Evolutionary conservation across 2,888 invertebrate species (phyloP).

Genomic region (Drosophila mimetica): DNA sequence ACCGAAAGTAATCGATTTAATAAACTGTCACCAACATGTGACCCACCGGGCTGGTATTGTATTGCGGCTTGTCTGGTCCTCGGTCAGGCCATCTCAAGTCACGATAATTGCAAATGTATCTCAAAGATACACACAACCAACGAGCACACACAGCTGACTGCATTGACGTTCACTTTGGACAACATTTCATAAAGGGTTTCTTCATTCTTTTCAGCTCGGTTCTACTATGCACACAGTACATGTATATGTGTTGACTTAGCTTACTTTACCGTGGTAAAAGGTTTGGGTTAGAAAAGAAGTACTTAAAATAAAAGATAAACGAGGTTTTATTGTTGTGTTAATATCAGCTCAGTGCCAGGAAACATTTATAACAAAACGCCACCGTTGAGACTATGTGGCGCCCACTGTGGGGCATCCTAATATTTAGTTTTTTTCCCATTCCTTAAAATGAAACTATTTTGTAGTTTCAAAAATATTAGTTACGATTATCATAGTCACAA

Average conservation of each 20-base stretch:
- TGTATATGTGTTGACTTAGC: not conserved
- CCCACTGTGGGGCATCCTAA: too few relatives aligned
- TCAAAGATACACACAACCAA: conserved; percentile 64
- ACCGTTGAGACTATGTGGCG: too few relatives aligned
- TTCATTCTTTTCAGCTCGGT: conserved; percentile 22
- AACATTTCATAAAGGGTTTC: conserved; percentile 75
- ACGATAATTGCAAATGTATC: conserved; percentile 83
- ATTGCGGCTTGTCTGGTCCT: conserved; percentile 25
- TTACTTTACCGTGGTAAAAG: conserved; percentile 9
- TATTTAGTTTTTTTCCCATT: too few relatives aligned
- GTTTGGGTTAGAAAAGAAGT: too few relatives aligned
- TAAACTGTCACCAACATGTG: conserved; percentile 83
- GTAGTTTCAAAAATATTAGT: too few relatives aligned
- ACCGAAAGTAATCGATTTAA: conserved; percentile 83
- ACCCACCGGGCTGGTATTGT: conserved; percentile 45
- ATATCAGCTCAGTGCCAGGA: too few relatives aligned
- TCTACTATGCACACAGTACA: not conserved
- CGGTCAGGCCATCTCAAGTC: conserved; percentile 76
- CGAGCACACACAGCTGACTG: conserved; percentile 51
- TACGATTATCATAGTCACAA: too few relatives aligned
- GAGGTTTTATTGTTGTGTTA: too few relatives aligned
- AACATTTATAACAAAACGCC: too few relatives aligned
- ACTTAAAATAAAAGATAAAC: too few relatives aligned
- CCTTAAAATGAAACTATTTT: too few relatives aligned
- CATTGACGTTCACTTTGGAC: conserved; percentile 59